Base-by-base conservation (phyloP, 2,888 invertebrate genomes). In the Mechanitis mazaeus region DNA sequence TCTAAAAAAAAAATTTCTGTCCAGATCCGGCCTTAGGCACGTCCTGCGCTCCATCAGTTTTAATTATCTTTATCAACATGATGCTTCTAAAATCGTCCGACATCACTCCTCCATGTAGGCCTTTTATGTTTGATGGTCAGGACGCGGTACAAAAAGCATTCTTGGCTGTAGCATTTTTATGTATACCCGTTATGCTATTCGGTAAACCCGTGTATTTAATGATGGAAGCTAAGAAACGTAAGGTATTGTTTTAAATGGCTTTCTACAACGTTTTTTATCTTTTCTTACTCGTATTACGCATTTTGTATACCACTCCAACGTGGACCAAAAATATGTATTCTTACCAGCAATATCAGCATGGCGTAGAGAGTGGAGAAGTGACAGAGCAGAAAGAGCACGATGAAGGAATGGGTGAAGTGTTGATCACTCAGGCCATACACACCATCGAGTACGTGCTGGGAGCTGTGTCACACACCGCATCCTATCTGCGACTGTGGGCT, bases 381-480 rank as follows among this genome's bases (percentile, higher is more conserved):
- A 71, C 71, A 3, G 77, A 76, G 2, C 78, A 76, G 2, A 80
- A 79, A 47, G 68, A 71, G 1, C 73, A 76, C 1, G 91, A 90
- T 0, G 92, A 91, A 72, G 65, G 93, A 11, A 92, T 95, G 76
- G 91, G 94, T 1, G 97, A 97, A 75, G 80, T 95, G 67, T 91
- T 96, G 82, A 96, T 97, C 70, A 93, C 95, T 69, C 96, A 97
- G 75, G 93, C 93, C 3, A 97, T 97, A 71, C 96, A 97, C 83
- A 97, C 97, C 4, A 96, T 97, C 64, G 97, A 97, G 84, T 97
- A 95, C 75, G 95, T 96, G 61, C 90, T 97, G 56, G 96, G 96
- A 50, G 96, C 96, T n/a, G 94, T 97, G 12, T 97, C 97, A 0
- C 96, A 97, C 81, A 97, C 97, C 0, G 97, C 97, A 1, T 97